phyloP scores from a whole-genome alignment of 2,888 invertebrate species.

The Hesperia comma region DNA sequence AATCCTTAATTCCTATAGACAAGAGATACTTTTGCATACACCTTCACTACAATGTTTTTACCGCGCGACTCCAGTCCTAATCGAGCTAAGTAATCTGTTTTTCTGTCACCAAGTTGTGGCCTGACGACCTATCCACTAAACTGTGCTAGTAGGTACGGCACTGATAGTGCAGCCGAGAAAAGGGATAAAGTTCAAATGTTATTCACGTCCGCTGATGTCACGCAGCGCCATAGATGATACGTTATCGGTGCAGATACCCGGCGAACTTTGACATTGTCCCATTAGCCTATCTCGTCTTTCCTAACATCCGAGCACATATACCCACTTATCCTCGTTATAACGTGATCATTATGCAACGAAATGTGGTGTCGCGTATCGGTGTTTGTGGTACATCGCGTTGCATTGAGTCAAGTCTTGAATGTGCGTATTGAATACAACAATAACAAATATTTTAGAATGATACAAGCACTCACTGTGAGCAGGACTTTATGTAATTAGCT shows the following conservation, averaged over 20 bases:
- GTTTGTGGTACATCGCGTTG: neutral
- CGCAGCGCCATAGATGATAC: slow-evolving; percentile 39
- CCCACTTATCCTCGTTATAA: slow-evolving; percentile 7
- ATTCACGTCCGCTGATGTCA: slow-evolving; percentile 49
- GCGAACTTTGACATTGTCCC: slow-evolving; percentile 58
- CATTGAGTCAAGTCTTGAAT: too few relatives aligned
- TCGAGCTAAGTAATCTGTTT: too few relatives aligned
- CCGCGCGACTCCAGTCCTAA: too few relatives aligned
- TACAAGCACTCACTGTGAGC: too few relatives aligned
- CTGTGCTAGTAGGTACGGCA: neutral
- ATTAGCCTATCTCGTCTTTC: slow-evolving; percentile 54
- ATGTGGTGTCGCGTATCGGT: neutral
- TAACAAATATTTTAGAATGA: neutral
- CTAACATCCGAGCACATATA: slow-evolving; percentile 38
- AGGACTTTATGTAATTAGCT: too few relatives aligned
- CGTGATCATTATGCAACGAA: slow-evolving; percentile 17
- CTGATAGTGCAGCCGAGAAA: slow-evolving; percentile 7
- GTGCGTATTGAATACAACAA: neutral
- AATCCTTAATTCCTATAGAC: too few relatives aligned
- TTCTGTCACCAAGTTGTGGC: neutral
- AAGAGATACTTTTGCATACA: too few relatives aligned
- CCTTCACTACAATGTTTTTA: too few relatives aligned
- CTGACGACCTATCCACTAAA: neutral
- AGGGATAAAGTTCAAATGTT: slow-evolving; percentile 37
- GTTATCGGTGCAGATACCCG: slow-evolving; percentile 46